These are phyloP conservation scores for Hippocampus mohnikei DNA, from an alignment of 2,113 vertebrate genomes.

Conservation along the genomic window DNA sequence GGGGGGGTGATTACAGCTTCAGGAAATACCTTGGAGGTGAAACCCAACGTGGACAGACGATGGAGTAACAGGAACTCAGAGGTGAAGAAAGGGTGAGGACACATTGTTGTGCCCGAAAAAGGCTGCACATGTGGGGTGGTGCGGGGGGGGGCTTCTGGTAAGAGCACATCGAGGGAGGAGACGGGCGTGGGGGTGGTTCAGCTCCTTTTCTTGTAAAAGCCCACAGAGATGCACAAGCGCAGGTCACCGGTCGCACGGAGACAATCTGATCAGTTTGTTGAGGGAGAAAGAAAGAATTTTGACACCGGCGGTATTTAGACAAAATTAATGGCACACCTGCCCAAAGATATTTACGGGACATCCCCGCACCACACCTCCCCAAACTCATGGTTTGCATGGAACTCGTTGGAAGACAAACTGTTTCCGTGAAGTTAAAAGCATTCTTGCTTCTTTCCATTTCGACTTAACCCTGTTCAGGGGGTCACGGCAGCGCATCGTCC, in stretches of 20 bases:
- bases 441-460: neutral
- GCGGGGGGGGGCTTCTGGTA: slow-evolving; percentile 55
- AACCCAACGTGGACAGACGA: slow-evolving; percentile 50
- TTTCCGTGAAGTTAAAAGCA: neutral
- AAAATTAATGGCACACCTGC: neutral
- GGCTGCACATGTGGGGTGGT: slow-evolving; percentile 36
- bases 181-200: slow-evolving; percentile 22
- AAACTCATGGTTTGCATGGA: neutral
- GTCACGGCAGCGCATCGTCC: neutral
- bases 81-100: slow-evolving; percentile 27
- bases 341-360: neutral
- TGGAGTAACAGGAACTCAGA: slow-evolving; percentile 66
- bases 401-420: neutral
- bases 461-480: neutral
- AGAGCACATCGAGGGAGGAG: slow-evolving; percentile 46
- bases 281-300: neutral
- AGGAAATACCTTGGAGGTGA: slow-evolving; percentile 75
- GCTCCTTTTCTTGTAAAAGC: slow-evolving; percentile 36
- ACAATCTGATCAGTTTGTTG: slow-evolving; percentile 4
- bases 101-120: slow-evolving; percentile 66
- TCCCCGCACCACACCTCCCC: too few relatives aligned
- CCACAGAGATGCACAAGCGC: slow-evolving; percentile 16
- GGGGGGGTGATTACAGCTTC: slow-evolving; percentile 54
- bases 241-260: slow-evolving; percentile 24
- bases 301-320: neutral